Conservation (phyloP, 1,140 invertebrate genomes). For the Drosophila kanapiae region DNA sequence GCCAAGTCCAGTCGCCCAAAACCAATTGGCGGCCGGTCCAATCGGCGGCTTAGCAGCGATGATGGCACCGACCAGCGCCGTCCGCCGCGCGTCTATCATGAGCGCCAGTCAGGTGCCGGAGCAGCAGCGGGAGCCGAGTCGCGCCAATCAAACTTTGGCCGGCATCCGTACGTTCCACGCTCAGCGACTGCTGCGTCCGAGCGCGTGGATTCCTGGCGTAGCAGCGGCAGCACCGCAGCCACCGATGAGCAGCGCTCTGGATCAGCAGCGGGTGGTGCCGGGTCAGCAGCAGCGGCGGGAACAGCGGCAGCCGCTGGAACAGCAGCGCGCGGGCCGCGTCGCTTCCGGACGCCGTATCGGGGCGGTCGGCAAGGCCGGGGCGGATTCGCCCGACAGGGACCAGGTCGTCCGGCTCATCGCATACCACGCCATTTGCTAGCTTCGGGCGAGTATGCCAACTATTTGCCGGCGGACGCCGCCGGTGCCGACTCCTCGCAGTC, state of each 20-base stretch:
- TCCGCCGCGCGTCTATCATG: slow-evolving; percentile 63
- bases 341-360: slow-evolving; percentile 81
- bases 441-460: slow-evolving; percentile 77
- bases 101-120: slow-evolving; percentile 36
- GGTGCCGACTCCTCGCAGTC: slow-evolving; percentile 80
- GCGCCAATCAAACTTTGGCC: slow-evolving; percentile 51
- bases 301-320: slow-evolving; percentile 28
- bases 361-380: slow-evolving; percentile 78
- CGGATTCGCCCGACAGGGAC: slow-evolving; percentile 84
- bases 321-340: slow-evolving; percentile 65
- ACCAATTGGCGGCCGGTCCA: slow-evolving; percentile 73
- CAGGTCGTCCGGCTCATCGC: slow-evolving; percentile 84
- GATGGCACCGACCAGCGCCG: slow-evolving; percentile 64
- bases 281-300: slow-evolving; percentile 35
- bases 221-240: slow-evolving; percentile 77
- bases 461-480: slow-evolving; percentile 77
- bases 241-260: slow-evolving; percentile 63
- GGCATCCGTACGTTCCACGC: slow-evolving; percentile 67
- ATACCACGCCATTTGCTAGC: slow-evolving; percentile 84
- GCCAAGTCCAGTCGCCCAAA: slow-evolving; percentile 86
- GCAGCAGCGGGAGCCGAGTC: slow-evolving; percentile 44
- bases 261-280: slow-evolving; percentile 46
- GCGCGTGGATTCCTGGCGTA: slow-evolving; percentile 85
- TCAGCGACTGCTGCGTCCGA: slow-evolving; percentile 68
- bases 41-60: slow-evolving; percentile 65